Evolutionary conservation across 1,140 invertebrate species (phyloP), one percentile per base, ranked within the genome.

Genomic region (Aphidius gifuensis): DNA sequence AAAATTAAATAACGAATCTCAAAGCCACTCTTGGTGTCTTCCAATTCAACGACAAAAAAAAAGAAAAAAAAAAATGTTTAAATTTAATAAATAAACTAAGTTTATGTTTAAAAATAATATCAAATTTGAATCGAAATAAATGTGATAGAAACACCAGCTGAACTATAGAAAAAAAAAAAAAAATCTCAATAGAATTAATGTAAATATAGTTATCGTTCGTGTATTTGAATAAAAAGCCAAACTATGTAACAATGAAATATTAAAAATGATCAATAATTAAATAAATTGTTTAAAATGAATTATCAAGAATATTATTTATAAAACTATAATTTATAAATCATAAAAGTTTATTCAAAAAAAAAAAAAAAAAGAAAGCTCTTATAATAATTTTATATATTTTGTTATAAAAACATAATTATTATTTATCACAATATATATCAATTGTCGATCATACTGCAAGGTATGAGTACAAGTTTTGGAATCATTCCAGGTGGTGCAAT

Each of bases 391-490:
- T 55, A 3, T 43, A 55, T 55, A 16, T 4, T 55, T 38, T 11
- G 9, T 5, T 55, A 40, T 43, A 43, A 9, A 55, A 16, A 0
- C 16, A 16, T 16, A 16, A 16, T 16, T 16, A 16, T 16, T 16
- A 11, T 43, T 48, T 48, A 7, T 42, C 4, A 16, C 11, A 47
- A 45, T 57, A 57, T 44, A 64, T 51, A 46, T 23, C 38, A 46
- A 42, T 73, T 74, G 49, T 75, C 75, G 40, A 77, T 69, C 70
- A 75, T 70, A 58, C 68, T 68, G 62, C 73, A 75, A 21, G 75
- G 75, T 43, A 77, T 72, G 7, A 77, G 62, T 23, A 77, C 66
- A 47, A 75, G 64, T 66, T 77, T 75, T 48, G 73, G 73, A 50
- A 77, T 70, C 61, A 71, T 69, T 53, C 69, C 65, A 42, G 71